Base-by-base conservation (phyloP, 2,113 vertebrate genomes). In the Trinectes maculatus region DNA sequence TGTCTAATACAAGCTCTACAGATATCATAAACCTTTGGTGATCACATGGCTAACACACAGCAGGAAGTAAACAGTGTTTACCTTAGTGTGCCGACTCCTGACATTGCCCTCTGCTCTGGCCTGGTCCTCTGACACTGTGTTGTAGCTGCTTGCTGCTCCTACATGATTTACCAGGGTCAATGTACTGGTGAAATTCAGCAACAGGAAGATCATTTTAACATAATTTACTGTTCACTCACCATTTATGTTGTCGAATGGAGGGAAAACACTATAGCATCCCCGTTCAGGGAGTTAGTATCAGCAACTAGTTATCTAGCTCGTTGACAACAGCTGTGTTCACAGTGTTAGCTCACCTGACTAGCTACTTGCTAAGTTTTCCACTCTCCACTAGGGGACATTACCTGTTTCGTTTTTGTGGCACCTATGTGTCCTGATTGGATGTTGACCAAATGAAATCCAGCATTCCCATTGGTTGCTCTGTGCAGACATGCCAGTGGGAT, bases 381-480 rank as follows among this genome's bases (percentile, higher is more conserved):
- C 10, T 8, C 9, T 34, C 55, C 12, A 19, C 1, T n/a, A n/a
- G n/a, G n/a, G n/a, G 3, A 21, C 1, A 12, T 15, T 9, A 11
- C 18, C 33, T 0, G 19, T 3, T 10, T 5, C 6, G 3, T 8
- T 28, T n/a, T 5, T 5, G n/a, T 49, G 3, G 0, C 3, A 0
- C 33, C 25, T 8, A 1, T 3, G 1, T 1, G 21, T 0, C 2
- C 57, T 68, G 34, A 59, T 54, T 72, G 46, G 24, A 24, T 58
- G 29, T 11, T 26, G 4, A 3, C 5, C 15, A 0, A 24, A 10
- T 33, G 33, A 53, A 52, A 61, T 51, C 3, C 36, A 12, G 53
- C 31, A 8, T 59, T 72, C 19, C 18, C 18, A 60, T 66, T 56
- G 49, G 54, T 22, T 53, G 16, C 4, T 70, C 29, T 1, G 29